Evolutionary conservation across 2,888 invertebrate genomes (phyloP).

Genomic region (Erebia aethiops): DNA sequence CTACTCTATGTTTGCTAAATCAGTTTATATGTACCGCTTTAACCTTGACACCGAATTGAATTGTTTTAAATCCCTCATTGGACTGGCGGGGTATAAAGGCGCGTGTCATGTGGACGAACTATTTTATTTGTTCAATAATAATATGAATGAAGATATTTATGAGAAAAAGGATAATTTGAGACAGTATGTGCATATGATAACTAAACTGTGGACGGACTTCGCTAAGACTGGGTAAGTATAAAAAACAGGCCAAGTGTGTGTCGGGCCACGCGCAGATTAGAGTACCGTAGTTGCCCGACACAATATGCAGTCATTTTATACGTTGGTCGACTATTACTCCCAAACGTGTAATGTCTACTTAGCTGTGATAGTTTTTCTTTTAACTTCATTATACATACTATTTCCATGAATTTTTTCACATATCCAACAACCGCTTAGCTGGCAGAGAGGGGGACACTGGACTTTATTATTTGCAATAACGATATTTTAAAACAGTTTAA

Average conservation of each 20-base stretch:
- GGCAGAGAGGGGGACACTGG: too few species aligned
- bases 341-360: too few species aligned
- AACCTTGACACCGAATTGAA: slow-evolving; percentile 48
- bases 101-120: slow-evolving; percentile 70
- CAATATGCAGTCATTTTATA: too few species aligned
- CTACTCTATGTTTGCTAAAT: slow-evolving; percentile 33
- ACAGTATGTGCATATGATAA: slow-evolving; percentile 53
- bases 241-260: background rate
- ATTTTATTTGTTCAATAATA: slow-evolving; percentile 62
- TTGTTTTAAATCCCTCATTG: slow-evolving; percentile 41
- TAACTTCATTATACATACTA: too few species aligned
- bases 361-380: too few species aligned
- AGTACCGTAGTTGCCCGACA: too few species aligned
- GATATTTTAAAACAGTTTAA: too few species aligned
- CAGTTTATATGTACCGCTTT: slow-evolving; percentile 47
- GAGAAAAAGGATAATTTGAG: slow-evolving; percentile 49
- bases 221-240: slow-evolving; percentile 62
- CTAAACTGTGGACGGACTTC: slow-evolving; percentile 68
- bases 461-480: too few species aligned
- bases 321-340: too few species aligned
- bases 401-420: too few species aligned
- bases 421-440: too few species aligned
- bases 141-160: slow-evolving; percentile 52
- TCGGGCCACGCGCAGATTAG: too few species aligned
- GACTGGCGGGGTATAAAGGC: slow-evolving; percentile 50